These are phyloP conservation scores for Crematogaster levior DNA, from an alignment of 2,888 invertebrate species.

Conservation along the genomic window DNA sequence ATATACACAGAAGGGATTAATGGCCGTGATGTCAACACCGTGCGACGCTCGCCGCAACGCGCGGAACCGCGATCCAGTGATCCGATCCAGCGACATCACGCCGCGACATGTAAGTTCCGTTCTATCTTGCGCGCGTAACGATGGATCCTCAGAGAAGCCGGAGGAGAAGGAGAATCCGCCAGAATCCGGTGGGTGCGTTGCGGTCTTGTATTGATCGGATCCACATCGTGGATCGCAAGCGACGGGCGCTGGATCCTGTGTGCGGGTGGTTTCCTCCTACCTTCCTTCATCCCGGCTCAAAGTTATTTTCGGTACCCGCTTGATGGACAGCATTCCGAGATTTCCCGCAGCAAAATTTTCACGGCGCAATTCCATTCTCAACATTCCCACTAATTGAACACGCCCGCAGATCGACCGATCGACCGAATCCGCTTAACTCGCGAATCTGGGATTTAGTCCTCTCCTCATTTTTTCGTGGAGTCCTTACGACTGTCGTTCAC, in stretches of 20 bases:
- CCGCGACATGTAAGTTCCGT: constrained; percentile 46
- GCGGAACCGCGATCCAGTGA: constrained; percentile 55
- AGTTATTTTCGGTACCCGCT: constrained; percentile 36
- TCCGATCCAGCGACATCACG: constrained; percentile 54
- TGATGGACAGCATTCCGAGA: constrained; percentile 32
- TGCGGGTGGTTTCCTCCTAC: neutral
- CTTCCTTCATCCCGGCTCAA: neutral
- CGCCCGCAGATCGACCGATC: constrained; percentile 42
- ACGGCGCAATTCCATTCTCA: constrained; percentile 3
- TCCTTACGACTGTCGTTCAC: constrained; percentile 27
- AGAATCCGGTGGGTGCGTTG: constrained; percentile 14
- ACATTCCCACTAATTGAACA: constrained; percentile 46
- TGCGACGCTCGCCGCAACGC: constrained; percentile 49
- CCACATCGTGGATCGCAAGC: constrained; percentile 16
- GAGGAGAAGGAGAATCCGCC: neutral
- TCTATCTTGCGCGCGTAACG: neutral
- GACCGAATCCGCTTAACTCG: constrained; percentile 46
- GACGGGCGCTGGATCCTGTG: constrained; percentile 17
- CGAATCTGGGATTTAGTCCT: constrained; percentile 42
- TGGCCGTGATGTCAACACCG: constrained; percentile 68
- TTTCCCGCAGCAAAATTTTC: constrained; percentile 31
- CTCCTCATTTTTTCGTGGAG: neutral
- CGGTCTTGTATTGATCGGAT: constrained; percentile 44
- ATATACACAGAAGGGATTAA: constrained; percentile 44
- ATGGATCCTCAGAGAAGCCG: neutral